These are phyloP conservation scores for Periphyllus acericola DNA, from an alignment of 2,888 invertebrate genomes.

Conservation along the genomic window DNA sequence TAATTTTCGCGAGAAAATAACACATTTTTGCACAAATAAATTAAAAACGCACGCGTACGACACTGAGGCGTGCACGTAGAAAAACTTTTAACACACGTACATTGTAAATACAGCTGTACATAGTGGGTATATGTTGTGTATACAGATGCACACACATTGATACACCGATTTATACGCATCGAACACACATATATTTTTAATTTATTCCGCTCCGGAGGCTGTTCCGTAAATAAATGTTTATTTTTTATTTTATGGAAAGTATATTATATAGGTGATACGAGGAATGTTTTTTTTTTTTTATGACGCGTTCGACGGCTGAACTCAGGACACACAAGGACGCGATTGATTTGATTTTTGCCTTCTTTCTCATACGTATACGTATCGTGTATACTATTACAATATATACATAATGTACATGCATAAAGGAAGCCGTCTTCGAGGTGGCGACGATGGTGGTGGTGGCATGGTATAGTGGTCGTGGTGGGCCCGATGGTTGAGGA, in stretches of 20 bases:
- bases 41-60: too few relatives aligned
- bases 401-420: background rate
- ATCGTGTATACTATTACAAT: background rate
- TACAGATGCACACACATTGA: too few relatives aligned
- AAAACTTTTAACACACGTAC: too few relatives aligned
- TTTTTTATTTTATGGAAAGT: slow-evolving; percentile 43
- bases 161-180: background rate
- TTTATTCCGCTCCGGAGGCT: slow-evolving; percentile 41
- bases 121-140: too few relatives aligned
- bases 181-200: background rate
- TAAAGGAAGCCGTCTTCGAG: slow-evolving; percentile 14
- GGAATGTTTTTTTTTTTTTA: slow-evolving; percentile 2
- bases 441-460: background rate
- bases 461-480: background rate
- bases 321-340: background rate
- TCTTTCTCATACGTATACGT: background rate
- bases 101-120: too few relatives aligned
- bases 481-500: background rate
- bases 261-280: background rate
- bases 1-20: background rate
- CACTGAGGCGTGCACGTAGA: too few relatives aligned
- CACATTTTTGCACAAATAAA: too few relatives aligned
- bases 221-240: slow-evolving; percentile 10
- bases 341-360: slow-evolving; percentile 54
- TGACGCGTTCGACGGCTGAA: slow-evolving; percentile 45